Evolutionary conservation across 2,797 vertebrate genomes (phyloP), one percentile per base, ranked within the genome.

Genomic region (Molossus alvarezi): DNA sequence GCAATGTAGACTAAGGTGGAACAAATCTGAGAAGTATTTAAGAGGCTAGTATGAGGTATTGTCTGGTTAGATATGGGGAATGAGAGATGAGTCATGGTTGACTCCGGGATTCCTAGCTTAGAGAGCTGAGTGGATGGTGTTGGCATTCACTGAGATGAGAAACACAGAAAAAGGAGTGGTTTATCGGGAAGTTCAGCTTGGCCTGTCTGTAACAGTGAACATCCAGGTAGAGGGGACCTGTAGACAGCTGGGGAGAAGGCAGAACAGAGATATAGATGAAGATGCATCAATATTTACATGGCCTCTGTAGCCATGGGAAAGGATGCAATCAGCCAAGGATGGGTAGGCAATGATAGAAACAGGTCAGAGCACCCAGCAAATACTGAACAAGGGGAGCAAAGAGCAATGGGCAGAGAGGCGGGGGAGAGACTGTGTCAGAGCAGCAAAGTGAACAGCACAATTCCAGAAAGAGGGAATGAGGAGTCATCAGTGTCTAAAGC

Each of bases 21-120:
- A 88, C 18, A 79, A 29, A 92, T 71, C 8, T 48, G 79, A 97
- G 80, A 80, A 86, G 67, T 62, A 76, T 86, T 79, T 67, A 82
- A 88, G 82, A 18, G 71, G 48, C 67, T 51, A 41, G 18, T 29
- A 3, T 58, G 87, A 51, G 41, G 77, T 72, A 55, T 55, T 90
- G 18, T 82, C 72, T 79, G 20, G 53, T 80, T 88, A 79, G 73
- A 86, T 15, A 75, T 0, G 8, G 4, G 12, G 58, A 73, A 27
- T 29, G 57, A 88, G 51, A 81, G 51, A 45, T 14, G 37, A 84
- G 33, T 75, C 58, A 88, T 85, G 60, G 45, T 23, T 89, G 92
- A 88, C 25, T 82, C 23, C 60, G 37, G 55, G 67, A 57, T 93
- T 84, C 88, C 48, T 86, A 90, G 73, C 29, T 91, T 77, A 90